phyloP scores from a whole-genome alignment of 1,140 invertebrate genomes.

The Drosophila nasuta region DNA sequence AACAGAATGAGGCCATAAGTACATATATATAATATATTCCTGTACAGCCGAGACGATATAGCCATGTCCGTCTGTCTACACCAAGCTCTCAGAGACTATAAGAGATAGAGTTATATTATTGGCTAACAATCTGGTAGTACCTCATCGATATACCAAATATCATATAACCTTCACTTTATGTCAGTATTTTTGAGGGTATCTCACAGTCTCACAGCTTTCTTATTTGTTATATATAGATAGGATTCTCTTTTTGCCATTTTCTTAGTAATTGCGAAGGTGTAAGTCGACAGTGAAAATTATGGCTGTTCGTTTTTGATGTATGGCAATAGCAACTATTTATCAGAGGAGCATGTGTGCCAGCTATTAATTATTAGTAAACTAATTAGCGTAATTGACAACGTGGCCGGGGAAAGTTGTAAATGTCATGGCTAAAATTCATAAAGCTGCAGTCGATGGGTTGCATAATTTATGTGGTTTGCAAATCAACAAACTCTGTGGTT shows the following conservation, averaged over 20 bases:
- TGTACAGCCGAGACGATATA: too few species aligned
- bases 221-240: not conserved
- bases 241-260: not conserved
- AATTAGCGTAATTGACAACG: constrained; percentile 64
- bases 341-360: constrained; percentile 5
- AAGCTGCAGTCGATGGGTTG: constrained; percentile 33
- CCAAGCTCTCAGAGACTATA: too few species aligned
- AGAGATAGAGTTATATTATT: too few species aligned
- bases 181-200: too few species aligned
- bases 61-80: too few species aligned
- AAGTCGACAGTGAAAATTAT: not conserved
- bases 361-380: constrained; percentile 61
- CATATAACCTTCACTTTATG: too few species aligned
- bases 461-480: constrained; percentile 68
- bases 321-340: constrained; percentile 12
- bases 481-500: constrained; percentile 63
- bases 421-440: constrained; percentile 64
- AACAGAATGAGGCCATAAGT: too few species aligned
- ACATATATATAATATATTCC: too few species aligned
- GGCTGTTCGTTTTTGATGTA: not conserved
- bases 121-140: too few species aligned
- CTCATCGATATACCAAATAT: too few species aligned
- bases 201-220: too few species aligned
- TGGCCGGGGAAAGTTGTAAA: constrained; percentile 45
- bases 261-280: not conserved